Conservation (phyloP, 2,113 vertebrate species). For the Spilogale gracilis region DNA sequence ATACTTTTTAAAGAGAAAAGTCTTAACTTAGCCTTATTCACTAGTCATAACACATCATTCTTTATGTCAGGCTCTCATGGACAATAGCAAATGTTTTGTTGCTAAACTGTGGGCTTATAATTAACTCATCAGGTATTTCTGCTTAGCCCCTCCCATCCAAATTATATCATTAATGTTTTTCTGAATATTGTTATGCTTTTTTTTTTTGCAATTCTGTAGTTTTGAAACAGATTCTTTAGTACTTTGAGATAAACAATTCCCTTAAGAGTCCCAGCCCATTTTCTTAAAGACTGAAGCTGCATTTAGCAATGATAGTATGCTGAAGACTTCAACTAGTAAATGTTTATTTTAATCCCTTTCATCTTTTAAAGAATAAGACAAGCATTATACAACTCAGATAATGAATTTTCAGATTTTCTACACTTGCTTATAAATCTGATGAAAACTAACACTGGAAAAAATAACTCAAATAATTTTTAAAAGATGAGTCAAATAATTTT, state of each 20-base stretch:
- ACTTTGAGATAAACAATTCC: slow-evolving; percentile 44
- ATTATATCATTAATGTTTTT: background rate
- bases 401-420: slow-evolving; percentile 32
- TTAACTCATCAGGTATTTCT: slow-evolving; percentile 11
- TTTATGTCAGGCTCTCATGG: background rate
- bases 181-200: slow-evolving; percentile 7
- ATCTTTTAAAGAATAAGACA: slow-evolving; percentile 60
- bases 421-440: slow-evolving; percentile 55
- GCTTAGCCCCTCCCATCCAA: background rate
- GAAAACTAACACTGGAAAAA: slow-evolving; percentile 38
- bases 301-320: slow-evolving; percentile 8
- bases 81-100: slow-evolving; percentile 37
- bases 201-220: background rate
- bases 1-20: slow-evolving; percentile 70
- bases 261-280: slow-evolving; percentile 47
- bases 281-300: slow-evolving; percentile 46
- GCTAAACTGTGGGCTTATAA: background rate
- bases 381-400: slow-evolving; percentile 8
- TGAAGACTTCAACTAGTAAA: slow-evolving; percentile 8
- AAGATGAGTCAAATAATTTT: slow-evolving; percentile 39
- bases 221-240: slow-evolving; percentile 43
- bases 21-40: slow-evolving; percentile 59
- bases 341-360: slow-evolving; percentile 57
- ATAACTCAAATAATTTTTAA: slow-evolving; percentile 12
- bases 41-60: slow-evolving; percentile 29